Base-by-base conservation (phyloP, 2,113 vertebrate genomes). In the Cardinalis cardinalis region DNA sequence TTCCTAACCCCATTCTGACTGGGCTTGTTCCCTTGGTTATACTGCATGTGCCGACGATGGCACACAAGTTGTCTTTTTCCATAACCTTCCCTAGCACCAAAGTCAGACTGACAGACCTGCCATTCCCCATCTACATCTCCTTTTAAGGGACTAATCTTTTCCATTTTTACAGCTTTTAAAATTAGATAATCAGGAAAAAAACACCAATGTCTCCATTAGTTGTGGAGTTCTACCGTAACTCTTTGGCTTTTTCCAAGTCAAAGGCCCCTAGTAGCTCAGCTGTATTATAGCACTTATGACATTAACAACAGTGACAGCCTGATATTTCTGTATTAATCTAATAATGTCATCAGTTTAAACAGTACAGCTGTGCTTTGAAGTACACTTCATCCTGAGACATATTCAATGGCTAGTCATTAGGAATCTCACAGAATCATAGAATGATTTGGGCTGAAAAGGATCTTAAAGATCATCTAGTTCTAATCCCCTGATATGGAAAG, bases 111-210 rank as follows among this genome's bases (percentile, higher is more conserved):
- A 34, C 12, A 74, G 16, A 23, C 34, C 24, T 41, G 24, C 34
- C 34, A 20, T 14, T 65, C 19, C 5, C 20, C 13, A 31, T 74
- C 13, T 75, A 18, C 51, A 12, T 18, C 11, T 68, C 5, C 5
- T 58, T 36, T 24, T 5, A 46, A 46, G 4, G 6, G 3, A 14
- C 6, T n/a, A 31, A 2, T 14, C 0, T 38, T 29, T 56, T 34
- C 6, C 11, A 6, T 64, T 74, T 28, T 25, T 14, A n/a, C 2
- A 59, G 6, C 3, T 75, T 58, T 68, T 48, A 7, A 32, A 63
- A 68, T 24, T n/a, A 72, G 2, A n/a, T 36, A 5, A 29, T 23
- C 0, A 5, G 31, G 7, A 65, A 74, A 84, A 32, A 32, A 10
- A 2, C 5, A 32, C 3, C 8, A 51, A 34, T 19, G 6, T 2